Percentiles rank a stretch among this genome's conserved stretches.
These are phyloP conservation scores for Leptinotarsa lineolata DNA, from an alignment of 1,140 invertebrate genomes.

Conservation along the genomic window DNA sequence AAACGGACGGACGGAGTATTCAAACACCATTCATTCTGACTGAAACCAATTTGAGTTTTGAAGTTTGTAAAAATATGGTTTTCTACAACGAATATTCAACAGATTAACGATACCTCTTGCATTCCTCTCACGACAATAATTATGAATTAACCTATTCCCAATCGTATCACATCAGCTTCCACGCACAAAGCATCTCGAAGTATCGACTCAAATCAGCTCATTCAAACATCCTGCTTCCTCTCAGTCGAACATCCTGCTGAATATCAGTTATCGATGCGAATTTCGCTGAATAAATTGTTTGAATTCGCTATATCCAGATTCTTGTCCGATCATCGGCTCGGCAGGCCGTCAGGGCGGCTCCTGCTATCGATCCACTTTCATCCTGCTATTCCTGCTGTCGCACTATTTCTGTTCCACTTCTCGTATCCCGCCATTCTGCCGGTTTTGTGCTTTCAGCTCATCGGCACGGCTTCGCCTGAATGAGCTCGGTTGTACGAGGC, in stretches of 20 bases:
- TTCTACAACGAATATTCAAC: too few relatives aligned
- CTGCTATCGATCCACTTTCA: conserved; percentile 34
- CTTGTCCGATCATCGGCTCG: conserved; percentile 11
- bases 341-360: conserved; percentile 39
- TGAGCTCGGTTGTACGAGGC: neutral
- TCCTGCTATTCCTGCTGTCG: conserved; percentile 29
- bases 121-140: too few relatives aligned
- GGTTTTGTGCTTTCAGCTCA: conserved; percentile 17
- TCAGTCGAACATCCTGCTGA: neutral
- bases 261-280: neutral
- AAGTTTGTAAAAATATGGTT: too few relatives aligned
- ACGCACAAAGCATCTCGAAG: too few relatives aligned
- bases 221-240: neutral
- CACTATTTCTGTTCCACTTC: conserved; percentile 34
- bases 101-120: too few relatives aligned
- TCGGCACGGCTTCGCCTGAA: conserved; percentile 18
- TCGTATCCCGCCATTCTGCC: conserved; percentile 14
- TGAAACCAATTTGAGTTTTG: too few relatives aligned
- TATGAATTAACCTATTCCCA: too few relatives aligned
- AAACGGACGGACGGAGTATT: too few relatives aligned
- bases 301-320: neutral
- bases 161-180: too few relatives aligned
- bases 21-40: too few relatives aligned
- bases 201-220: neutral
- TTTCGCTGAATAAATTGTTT: neutral